Percentiles rank a stretch among this genome's conserved stretches.
Evolutionary conservation across 2,797 vertebrate genomes (phyloP).

Genomic region (Sparidentex hasta): DNA sequence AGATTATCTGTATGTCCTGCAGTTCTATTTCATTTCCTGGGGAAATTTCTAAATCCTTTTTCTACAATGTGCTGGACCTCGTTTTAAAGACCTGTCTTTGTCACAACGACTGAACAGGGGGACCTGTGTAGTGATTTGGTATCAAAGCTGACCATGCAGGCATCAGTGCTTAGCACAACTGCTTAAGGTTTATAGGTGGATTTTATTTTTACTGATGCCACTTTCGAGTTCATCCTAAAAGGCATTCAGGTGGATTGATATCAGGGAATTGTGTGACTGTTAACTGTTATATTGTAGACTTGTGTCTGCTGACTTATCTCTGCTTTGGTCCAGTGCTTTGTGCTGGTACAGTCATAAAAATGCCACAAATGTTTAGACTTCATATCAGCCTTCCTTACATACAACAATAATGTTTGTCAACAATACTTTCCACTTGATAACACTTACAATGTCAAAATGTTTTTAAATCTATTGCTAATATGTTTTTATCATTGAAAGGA

Average conservation of each 20-base stretch:
- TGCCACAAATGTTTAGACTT: not conserved
- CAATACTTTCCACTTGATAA: not conserved
- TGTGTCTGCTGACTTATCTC: slow-evolving; percentile 12
- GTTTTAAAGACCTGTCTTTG: slow-evolving; percentile 22
- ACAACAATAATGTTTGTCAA: not conserved
- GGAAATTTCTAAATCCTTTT: not conserved
- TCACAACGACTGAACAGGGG: not conserved
- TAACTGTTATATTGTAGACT: slow-evolving; percentile 22
- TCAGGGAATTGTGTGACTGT: slow-evolving; percentile 9
- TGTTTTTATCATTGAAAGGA: not conserved
- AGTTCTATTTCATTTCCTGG: not conserved
- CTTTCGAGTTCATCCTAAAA: slow-evolving; percentile 31
- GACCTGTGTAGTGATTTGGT: not conserved
- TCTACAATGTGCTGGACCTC: not conserved
- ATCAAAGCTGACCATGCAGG: slow-evolving; percentile 24
- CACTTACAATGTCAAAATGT: not conserved
- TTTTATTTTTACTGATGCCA: slow-evolving; percentile 20
- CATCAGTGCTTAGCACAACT: slow-evolving; percentile 12
- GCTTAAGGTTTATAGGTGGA: slow-evolving; percentile 9
- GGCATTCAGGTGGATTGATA: slow-evolving; percentile 21
- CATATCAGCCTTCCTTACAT: not conserved
- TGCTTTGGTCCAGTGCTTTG: slow-evolving; percentile 10
- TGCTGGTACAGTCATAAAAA: not conserved
- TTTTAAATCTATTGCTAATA: not conserved
- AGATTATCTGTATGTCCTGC: not conserved